Base-by-base conservation (phyloP, 2,797 vertebrate species). In the Passerculus sandwichensis region DNA sequence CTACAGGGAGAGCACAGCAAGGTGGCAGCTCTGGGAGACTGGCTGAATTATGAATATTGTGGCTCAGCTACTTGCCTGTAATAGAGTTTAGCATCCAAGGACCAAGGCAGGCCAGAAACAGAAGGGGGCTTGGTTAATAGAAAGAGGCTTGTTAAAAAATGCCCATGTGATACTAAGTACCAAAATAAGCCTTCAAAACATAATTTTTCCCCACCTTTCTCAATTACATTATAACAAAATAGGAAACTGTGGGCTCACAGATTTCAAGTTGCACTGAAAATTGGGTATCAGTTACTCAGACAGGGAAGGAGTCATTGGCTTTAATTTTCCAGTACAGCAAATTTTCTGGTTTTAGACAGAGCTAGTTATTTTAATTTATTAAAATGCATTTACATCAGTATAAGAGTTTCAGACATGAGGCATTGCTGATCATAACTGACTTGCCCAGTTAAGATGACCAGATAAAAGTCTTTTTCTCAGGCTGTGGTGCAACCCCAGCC, bases 21-120 rank as follows among this genome's bases (percentile, higher is more conserved):
- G 21, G 36, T 51, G 45, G 66, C n/a, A 70, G 17, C 53, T 84
- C 38, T 4, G 1, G 30, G 21, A 75, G 13, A 23, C 13, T 60
- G 2, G 0, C 11, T 88, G 47, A 62, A 34, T 45, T 73, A 61
- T 0, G 0, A 30, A 67, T 18, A 25, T 5, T 29, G 38, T 61
- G 50, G 51, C 20, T 79, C 26, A 85, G 44, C 25, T 75, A 36
- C 42, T 34, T 47, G 27, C 12, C 34, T 1, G 1, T n/a, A 67
- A 26, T 4, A 66, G 29, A 69, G 18, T 15, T 84, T 25, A 84
- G 23, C 25, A 65, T 13, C 15, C 53, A 64, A 84, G 53, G 30
- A 48, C 6, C 29, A 42, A 32, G 38, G 21, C 38, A 65, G 50
- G 32, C 9, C 71, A 57, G n/a, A 76, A 75, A n/a, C 13, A 89